Percentiles rank a stretch among this genome's conserved stretches.
Conservation (phyloP, 1,140 invertebrate genomes). For the Littorina saxatilis region DNA sequence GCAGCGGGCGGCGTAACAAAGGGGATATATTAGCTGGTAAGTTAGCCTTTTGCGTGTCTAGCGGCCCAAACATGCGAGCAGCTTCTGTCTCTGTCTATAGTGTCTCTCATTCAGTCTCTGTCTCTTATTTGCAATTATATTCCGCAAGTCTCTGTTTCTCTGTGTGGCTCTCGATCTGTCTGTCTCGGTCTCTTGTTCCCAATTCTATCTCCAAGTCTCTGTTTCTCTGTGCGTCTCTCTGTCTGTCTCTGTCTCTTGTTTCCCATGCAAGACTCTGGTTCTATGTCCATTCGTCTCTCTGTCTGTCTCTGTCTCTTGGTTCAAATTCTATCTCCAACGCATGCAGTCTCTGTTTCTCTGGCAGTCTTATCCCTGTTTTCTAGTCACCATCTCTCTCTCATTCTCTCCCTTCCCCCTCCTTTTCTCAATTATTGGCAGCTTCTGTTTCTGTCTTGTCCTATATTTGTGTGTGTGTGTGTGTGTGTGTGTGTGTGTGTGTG, state of each 20-base stretch:
- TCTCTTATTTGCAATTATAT: background rate
- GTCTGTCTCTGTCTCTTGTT: constrained; percentile 14
- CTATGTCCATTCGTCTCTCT: no score
- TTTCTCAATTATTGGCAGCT: no score
- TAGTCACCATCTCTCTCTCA: no score
- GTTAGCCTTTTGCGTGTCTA: constrained; percentile 26
- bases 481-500: constrained; percentile 21
- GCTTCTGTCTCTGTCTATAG: constrained; percentile 14
- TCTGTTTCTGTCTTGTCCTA: background rate
- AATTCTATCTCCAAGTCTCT: no score
- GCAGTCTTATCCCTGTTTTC: no score
- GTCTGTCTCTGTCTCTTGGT: no score
- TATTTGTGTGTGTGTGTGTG: background rate
- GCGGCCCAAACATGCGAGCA: background rate
- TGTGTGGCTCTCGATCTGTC: no score
- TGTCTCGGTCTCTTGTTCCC: no score
- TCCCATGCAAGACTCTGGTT: no score
- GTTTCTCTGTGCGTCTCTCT: background rate
- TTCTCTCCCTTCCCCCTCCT: no score
- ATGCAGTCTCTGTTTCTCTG: no score
- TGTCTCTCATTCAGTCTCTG: constrained; percentile 9
- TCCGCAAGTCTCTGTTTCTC: background rate
- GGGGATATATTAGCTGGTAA: constrained; percentile 25
- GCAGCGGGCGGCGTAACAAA: constrained; percentile 15
- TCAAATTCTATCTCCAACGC: no score